Evolutionary conservation across 2,888 invertebrate species (phyloP).

Genomic region (Cryptus viduatorius): DNA sequence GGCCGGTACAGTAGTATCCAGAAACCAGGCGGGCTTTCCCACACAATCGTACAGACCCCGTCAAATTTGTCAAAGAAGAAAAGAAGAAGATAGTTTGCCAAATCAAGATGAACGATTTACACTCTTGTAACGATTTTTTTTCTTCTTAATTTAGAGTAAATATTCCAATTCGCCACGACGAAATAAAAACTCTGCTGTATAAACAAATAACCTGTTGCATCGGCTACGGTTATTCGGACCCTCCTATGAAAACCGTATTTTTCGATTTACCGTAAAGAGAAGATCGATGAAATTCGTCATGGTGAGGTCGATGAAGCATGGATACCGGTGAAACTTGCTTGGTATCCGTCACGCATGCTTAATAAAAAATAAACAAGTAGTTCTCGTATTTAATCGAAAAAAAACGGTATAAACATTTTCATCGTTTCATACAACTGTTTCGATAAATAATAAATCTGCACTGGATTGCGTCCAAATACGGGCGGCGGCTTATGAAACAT

Average conservation of each 20-base stretch:
- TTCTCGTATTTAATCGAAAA: background rate
- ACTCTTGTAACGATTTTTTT: slow-evolving; percentile 28
- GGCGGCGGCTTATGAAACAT: slow-evolving; percentile 58
- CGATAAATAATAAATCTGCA: background rate
- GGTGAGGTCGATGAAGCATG: slow-evolving; percentile 65
- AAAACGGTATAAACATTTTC: background rate
- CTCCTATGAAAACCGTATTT: slow-evolving; percentile 47
- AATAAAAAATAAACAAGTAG: slow-evolving; percentile 13
- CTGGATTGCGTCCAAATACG: slow-evolving; percentile 62
- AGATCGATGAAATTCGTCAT: slow-evolving; percentile 33
- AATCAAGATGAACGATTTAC: background rate
- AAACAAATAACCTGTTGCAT: slow-evolving; percentile 64
- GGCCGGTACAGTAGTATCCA: no score
- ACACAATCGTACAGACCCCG: no score
- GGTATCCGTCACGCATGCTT: slow-evolving; percentile 65
- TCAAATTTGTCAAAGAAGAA: background rate
- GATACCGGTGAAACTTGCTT: slow-evolving; percentile 66
- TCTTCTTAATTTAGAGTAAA: background rate
- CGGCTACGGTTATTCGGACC: slow-evolving; percentile 69
- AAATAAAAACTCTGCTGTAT: background rate
- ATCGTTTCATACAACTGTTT: background rate
- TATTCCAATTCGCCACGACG: background rate
- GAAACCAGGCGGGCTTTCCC: no score
- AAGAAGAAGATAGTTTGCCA: background rate
- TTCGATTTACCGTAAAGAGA: slow-evolving; percentile 44